These are phyloP conservation scores for Meandrina meandrites DNA, from an alignment of 92 coral and sea anemone species.

Conservation along the genomic window DNA sequence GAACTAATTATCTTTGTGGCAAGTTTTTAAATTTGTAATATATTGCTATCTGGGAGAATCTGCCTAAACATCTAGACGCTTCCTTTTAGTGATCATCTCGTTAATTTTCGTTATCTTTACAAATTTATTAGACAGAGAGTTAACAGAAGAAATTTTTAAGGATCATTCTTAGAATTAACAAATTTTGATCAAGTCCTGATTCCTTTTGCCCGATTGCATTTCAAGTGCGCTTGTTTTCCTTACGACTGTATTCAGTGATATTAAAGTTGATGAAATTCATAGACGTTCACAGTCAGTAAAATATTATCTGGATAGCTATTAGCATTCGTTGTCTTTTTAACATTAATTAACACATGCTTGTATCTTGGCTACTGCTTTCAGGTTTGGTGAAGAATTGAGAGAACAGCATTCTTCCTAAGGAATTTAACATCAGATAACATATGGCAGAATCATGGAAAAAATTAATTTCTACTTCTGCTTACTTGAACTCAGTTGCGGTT, in stretches of 20 bases:
- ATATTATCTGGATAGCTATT: background rate
- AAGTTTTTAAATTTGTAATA: background rate
- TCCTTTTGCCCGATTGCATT: background rate
- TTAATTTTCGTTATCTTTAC: background rate
- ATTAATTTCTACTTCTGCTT: background rate
- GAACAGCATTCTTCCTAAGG: background rate
- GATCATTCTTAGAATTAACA: background rate
- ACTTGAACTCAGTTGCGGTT: background rate
- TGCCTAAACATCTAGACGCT: background rate
- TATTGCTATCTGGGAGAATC: background rate
- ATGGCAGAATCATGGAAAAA: background rate
- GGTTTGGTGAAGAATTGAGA: background rate
- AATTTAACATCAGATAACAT: background rate
- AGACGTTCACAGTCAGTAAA: background rate
- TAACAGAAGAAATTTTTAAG: background rate
- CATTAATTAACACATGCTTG: too few species aligned
- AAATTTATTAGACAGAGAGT: background rate
- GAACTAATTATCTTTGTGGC: background rate
- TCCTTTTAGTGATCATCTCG: background rate
- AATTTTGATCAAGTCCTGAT: background rate
- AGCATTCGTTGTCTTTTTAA: too few species aligned
- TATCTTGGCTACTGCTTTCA: background rate
- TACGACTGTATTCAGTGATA: too few species aligned
- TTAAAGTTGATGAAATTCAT: too few species aligned
- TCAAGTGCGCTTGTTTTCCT: background rate